Base-by-base conservation (phyloP, 35 echinoderm and acorn worm species). In the Apostichopus japonicus region DNA sequence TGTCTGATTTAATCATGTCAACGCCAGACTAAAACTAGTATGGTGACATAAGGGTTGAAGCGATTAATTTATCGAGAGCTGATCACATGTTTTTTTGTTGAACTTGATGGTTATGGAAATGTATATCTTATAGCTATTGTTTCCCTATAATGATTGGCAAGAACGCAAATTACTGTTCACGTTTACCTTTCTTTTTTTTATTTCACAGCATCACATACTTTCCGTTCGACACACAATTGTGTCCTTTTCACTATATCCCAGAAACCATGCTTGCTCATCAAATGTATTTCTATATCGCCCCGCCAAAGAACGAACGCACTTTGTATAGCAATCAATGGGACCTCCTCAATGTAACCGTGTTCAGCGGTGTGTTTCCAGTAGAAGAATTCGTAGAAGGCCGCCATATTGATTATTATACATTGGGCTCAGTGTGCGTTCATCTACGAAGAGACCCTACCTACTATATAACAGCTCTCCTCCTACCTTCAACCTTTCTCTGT, bases 201-300 rank as follows among this genome's bases (percentile, higher is more conserved):
- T 75, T 54, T 54, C 51, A 83, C 79, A 83, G 79, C 52, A 54
- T 83, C 55, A 53, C 51, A 8, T 83, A 83, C 79, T 83, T 83
- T 83, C 79, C 79, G 79, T 83, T 83, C 21, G 79, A 83, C 52
- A 54, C 10, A 9, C 79, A 83, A 21, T 3, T 14, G n/a, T 83
- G 79, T 56, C 51, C 79, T 4, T 83, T 83, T 5, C 19, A 17
- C 0, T 83, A 55, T 54, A 4, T n/a, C 5, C 27, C 51, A 19
- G 79, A 56, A 83, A 83, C 56, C 79, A 4, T 55, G 5, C 79
- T 83, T 53, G 79, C 79, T 1, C 51, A 83, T 13, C 51, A 83
- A 14, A 11, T 83, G 10, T 83, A 52, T 56, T 17, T 83, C 51
- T 55, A 53, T 54, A 25, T 14, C 0, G 21, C 17, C 6, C 16